Percentiles rank a stretch among this genome's conserved stretches.
These are phyloP conservation scores for Drosophila suzukii DNA, from an alignment of 1,140 invertebrate genomes.

Conservation along the genomic window DNA sequence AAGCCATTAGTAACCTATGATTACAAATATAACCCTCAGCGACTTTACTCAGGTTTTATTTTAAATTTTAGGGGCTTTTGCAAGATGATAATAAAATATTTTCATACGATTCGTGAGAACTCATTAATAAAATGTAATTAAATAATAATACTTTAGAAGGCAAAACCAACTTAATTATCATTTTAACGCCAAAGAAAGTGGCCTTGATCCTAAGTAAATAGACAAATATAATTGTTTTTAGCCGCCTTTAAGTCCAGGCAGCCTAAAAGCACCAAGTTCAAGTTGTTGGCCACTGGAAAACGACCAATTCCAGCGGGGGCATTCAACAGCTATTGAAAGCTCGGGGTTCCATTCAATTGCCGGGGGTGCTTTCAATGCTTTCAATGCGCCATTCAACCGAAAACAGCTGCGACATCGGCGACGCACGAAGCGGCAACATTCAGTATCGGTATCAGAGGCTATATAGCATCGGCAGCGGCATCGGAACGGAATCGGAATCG, in stretches of 20 bases:
- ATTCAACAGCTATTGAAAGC: constrained; percentile 77
- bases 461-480: constrained; percentile 15
- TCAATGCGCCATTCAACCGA: constrained; percentile 65
- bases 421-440: constrained; percentile 16
- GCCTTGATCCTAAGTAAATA: background rate
- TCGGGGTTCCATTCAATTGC: constrained; percentile 37
- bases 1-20: no score
- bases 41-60: no score
- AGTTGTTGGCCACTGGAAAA: constrained; percentile 51
- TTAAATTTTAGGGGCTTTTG: no score
- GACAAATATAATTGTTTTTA: constrained; percentile 8
- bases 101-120: no score
- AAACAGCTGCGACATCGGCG: constrained; percentile 57
- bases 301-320: constrained; percentile 17
- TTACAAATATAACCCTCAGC: no score
- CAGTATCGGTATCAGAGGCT: constrained; percentile 18
- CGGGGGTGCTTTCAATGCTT: constrained; percentile 52
- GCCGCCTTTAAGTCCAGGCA: background rate
- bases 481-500: constrained; percentile 11
- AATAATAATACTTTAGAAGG: no score
- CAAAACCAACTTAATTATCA: background rate
- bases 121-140: no score
- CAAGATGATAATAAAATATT: no score
- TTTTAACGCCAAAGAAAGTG: background rate
- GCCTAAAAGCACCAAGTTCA: constrained; percentile 40